Evolutionary conservation across 1,140 invertebrate genomes (phyloP).

Genomic region (Pseudobourletiella spinata): DNA sequence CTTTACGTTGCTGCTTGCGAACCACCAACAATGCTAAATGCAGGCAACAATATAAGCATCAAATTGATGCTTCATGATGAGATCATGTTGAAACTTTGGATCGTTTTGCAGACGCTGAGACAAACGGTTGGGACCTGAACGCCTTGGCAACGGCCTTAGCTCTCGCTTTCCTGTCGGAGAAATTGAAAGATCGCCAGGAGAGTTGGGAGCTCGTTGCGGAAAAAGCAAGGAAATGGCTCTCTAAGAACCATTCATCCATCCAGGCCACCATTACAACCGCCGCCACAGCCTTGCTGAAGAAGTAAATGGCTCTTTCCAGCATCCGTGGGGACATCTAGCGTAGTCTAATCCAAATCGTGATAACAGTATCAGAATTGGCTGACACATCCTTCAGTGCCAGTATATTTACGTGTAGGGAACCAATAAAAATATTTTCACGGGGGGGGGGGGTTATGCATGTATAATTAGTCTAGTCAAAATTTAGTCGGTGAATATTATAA

Average conservation of each 20-base stretch:
- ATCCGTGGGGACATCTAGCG: too few relatives aligned
- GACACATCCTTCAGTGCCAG: too few relatives aligned
- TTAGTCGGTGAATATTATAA: too few relatives aligned
- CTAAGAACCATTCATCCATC: neutral
- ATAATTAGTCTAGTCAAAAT: too few relatives aligned
- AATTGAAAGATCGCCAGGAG: slow-evolving; percentile 13
- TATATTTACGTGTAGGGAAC: too few relatives aligned
- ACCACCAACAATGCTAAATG: too few relatives aligned
- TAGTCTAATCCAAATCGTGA: too few relatives aligned
- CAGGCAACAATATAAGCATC: neutral
- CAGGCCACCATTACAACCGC: neutral
- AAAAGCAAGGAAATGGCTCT: slow-evolving; percentile 19
- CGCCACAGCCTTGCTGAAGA: neutral
- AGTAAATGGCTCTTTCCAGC: too few relatives aligned
- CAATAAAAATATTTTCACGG: too few relatives aligned
- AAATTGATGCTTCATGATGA: neutral
- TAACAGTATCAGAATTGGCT: too few relatives aligned
- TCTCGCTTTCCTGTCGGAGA: neutral
- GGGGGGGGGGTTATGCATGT: too few relatives aligned
- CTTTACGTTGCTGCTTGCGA: too few relatives aligned
- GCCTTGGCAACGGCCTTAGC: slow-evolving; percentile 12
- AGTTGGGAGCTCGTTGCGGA: slow-evolving; percentile 15
- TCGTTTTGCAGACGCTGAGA: neutral
- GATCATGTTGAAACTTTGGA: neutral
- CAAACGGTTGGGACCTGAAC: neutral